Base-by-base conservation (phyloP, 1,140 invertebrate genomes). In the Melitaea cinxia region DNA sequence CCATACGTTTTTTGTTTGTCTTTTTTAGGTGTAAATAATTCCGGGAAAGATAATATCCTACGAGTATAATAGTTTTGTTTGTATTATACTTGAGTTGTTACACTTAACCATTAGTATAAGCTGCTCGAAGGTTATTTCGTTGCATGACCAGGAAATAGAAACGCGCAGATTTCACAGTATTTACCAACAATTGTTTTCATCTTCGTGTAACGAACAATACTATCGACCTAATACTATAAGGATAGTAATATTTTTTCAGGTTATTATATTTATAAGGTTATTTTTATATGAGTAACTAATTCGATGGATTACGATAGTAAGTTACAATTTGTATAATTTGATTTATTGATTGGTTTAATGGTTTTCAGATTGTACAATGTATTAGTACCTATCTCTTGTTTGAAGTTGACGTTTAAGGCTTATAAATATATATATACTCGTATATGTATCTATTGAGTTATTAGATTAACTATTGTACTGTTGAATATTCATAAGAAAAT, bases 61-160 rank as follows among this genome's bases (percentile, higher is more conserved):
- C 19, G 42, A 42, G 15, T 17, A 17, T 47, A 47, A 47, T 47
- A n/a, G 42, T 47, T 47, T 6, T 23, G 10, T 21, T 23, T 14
- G 14, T 39, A 39, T 39, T 4, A 15, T 39, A 14, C 14, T 39
- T 33, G 10, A 17, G 21, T 53, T 53, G 50, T 53, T 53, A 35
- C 28, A 30, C 19, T 45, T 61, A 39, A 17, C 35, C 49, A 53
- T 53, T 60, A 47, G 4, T 28, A 15, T 55, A 23, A 37, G 9
- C n/a, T 50, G 30, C 39, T 52, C n/a, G 50, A 62, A 63, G 50
- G 60, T 47, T 47, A 21, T 42, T 55, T 12, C 28, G 42, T 63
- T 56, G 53, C 58, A 63, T 63, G 61, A 56, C 61, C 56, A 63
- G 61, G 61, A 63, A 63, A 56, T 49, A 35, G 53, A 63, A 55